Percentiles rank a stretch among this genome's conserved stretches.
Conservation (phyloP, 30 jellyfish, hydroid and myxozoan species). For the Hydra vulgaris region DNA sequence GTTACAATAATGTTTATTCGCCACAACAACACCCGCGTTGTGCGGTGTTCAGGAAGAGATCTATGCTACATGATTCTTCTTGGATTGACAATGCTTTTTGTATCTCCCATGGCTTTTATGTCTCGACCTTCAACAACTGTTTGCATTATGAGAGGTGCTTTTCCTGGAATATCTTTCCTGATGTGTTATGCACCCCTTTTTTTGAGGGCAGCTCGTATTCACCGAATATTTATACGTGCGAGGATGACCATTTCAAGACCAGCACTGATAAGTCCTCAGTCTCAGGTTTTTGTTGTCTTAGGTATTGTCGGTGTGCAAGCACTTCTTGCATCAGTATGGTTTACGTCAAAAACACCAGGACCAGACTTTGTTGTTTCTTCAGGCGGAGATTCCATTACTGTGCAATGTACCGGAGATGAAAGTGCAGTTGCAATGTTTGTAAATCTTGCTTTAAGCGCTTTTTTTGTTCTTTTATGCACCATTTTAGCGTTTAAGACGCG, state of each 20-base stretch:
- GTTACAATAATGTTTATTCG: slow-evolving; percentile 51
- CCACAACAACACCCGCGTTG: slow-evolving; percentile 42
- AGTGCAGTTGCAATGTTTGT: slow-evolving; percentile 33
- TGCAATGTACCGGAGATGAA: slow-evolving; percentile 40
- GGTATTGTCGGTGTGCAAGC: slow-evolving; percentile 42
- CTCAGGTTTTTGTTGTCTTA: slow-evolving; percentile 52
- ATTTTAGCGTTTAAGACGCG: slow-evolving; percentile 89
- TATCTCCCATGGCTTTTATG: slow-evolving; percentile 48
- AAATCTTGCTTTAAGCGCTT: slow-evolving; percentile 53
- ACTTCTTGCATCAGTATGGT: slow-evolving; percentile 54
- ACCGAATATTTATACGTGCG: slow-evolving; percentile 72
- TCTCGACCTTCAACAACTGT: slow-evolving; percentile 40
- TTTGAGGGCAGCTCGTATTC: slow-evolving; percentile 60
- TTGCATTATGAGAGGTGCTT: slow-evolving; percentile 49
- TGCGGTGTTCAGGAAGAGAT: slow-evolving; percentile 77
- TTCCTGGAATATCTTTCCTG: slow-evolving; percentile 48
- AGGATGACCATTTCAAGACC: slow-evolving; percentile 54
- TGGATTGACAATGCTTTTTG: slow-evolving; percentile 49
- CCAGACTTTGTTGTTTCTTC: slow-evolving; percentile 50
- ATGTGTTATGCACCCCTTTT: slow-evolving; percentile 72
- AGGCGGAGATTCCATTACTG: slow-evolving; percentile 39
- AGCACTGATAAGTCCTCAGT: slow-evolving; percentile 49
- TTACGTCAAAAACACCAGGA: slow-evolving; percentile 34
- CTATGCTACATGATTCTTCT: slow-evolving; percentile 56
- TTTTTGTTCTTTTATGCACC: slow-evolving; percentile 58